Conservation (phyloP, 2,797 vertebrate genomes). For the Peromyscus aztecus region DNA sequence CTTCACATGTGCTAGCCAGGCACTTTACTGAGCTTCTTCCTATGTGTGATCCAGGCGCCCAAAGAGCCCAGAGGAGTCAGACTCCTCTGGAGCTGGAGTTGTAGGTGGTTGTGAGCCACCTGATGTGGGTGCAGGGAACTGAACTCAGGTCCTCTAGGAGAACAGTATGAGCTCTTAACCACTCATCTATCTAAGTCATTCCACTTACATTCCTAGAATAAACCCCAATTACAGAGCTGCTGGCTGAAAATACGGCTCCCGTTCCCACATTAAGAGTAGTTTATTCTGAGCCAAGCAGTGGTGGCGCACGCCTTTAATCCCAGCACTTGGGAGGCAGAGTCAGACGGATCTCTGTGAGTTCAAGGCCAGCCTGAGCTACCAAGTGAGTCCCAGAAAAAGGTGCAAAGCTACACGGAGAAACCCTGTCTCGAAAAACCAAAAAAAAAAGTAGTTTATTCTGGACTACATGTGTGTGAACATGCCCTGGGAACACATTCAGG, state of each 20-base stretch:
- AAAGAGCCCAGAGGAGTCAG: background rate
- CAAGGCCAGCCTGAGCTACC: too few species aligned
- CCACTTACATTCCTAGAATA: background rate
- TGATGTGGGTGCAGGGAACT: background rate
- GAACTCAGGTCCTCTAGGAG: background rate
- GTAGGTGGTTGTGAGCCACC: background rate
- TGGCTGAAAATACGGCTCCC: background rate
- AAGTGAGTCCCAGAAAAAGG: too few species aligned
- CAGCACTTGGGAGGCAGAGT: too few species aligned
- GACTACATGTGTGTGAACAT: background rate
- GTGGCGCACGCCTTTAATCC: too few species aligned
- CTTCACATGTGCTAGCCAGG: background rate
- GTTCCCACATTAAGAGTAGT: background rate
- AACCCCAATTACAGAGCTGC: background rate
- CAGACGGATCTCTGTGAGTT: too few species aligned
- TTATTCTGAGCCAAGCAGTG: too few species aligned
- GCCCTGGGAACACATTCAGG: background rate
- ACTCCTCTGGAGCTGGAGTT: too few species aligned
- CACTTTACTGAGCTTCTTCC: background rate
- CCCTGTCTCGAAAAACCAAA: too few species aligned
- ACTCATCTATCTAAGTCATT: background rate
- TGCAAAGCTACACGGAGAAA: too few species aligned
- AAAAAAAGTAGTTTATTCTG: background rate
- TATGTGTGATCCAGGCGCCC: background rate
- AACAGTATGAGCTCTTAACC: background rate